Conservation (phyloP, 1,140 invertebrate species). For the Cotesia typhae region DNA sequence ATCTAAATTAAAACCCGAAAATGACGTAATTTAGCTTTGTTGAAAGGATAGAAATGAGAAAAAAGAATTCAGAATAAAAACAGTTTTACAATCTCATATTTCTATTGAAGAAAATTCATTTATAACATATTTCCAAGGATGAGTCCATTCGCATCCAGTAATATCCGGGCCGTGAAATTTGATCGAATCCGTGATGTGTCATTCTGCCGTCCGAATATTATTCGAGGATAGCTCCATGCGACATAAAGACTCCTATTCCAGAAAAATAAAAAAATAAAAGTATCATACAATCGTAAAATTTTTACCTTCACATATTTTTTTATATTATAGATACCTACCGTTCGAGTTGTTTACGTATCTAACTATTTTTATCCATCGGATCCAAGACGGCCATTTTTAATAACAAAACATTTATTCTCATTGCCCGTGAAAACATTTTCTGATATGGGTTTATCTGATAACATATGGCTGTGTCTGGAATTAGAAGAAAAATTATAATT, state of each 20-base stretch:
- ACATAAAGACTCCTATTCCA: not conserved
- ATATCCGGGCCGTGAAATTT: constrained; percentile 39
- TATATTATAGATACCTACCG: not conserved
- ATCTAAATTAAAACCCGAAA: no score
- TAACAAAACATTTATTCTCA: not conserved
- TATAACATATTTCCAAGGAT: not conserved
- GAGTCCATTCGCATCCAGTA: constrained; percentile 32
- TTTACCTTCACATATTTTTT: constrained; percentile 6
- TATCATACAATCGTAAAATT: no score
- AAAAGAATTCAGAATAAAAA: not conserved
- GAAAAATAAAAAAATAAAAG: not conserved
- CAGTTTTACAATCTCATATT: constrained; percentile 16
- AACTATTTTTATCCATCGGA: constrained; percentile 2
- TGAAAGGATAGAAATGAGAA: not conserved
- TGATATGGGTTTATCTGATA: no score
- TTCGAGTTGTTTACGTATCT: constrained; percentile 23
- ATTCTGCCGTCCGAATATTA: not conserved
- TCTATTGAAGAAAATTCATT: constrained; percentile 32
- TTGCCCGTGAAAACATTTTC: no score
- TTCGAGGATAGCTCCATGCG: not conserved
- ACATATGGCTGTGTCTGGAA: no score
- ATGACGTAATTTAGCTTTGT: no score
- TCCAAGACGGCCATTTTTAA: not conserved
- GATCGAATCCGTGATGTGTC: constrained; percentile 28
- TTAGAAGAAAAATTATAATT: no score